Conservation (phyloP, 2,888 invertebrate species). For the Meganola albula region DNA sequence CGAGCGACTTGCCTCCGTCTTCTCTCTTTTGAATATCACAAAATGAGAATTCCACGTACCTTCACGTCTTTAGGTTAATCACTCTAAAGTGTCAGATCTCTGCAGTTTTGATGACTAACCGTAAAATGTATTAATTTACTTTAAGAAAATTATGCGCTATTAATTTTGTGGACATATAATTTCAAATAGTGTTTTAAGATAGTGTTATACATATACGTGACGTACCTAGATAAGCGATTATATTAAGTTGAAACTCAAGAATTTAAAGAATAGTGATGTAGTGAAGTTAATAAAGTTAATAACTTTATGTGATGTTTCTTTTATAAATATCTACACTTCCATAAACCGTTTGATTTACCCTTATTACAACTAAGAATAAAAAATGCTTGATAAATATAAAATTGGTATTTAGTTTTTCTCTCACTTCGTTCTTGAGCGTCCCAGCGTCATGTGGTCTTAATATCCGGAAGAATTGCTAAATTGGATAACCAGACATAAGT, state of each 20-base stretch:
- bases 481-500: no score
- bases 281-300: slow-evolving; percentile 68
- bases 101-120: slow-evolving; percentile 58
- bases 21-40: slow-evolving; percentile 57
- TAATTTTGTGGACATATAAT: slow-evolving; percentile 63
- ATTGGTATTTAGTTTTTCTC: no score
- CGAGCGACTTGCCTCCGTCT: slow-evolving; percentile 72
- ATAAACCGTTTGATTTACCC: no score
- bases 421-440: no score
- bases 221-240: slow-evolving; percentile 72
- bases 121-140: slow-evolving; percentile 63
- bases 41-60: slow-evolving; percentile 61
- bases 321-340: slow-evolving; percentile 15
- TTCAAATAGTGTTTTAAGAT: slow-evolving; percentile 61
- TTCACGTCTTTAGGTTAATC: slow-evolving; percentile 54
- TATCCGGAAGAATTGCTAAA: no score
- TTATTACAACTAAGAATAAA: no score
- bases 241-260: slow-evolving; percentile 71
- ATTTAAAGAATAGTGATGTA: slow-evolving; percentile 72
- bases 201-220: slow-evolving; percentile 72
- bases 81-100: slow-evolving; percentile 65
- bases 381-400: no score
- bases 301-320: slow-evolving; percentile 47
- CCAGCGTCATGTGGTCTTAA: no score
- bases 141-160: slow-evolving; percentile 61